Conservation (phyloP, 2,113 vertebrate species). For the Nematolebias whitei region DNA sequence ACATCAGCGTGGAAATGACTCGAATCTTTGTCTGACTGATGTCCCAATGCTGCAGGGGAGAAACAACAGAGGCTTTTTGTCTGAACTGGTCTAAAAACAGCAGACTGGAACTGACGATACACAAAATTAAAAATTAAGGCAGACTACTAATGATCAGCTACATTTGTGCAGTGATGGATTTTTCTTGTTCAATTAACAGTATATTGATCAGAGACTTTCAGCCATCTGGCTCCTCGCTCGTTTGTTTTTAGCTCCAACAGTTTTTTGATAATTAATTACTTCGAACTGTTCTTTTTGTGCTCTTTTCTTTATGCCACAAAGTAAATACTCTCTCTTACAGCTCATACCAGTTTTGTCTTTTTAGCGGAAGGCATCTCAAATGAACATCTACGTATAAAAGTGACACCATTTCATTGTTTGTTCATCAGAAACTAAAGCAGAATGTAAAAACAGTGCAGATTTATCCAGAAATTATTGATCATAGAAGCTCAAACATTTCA, state of each 20-base stretch:
- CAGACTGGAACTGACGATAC: too few relatives aligned
- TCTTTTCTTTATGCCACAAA: too few relatives aligned
- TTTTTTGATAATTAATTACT: background rate
- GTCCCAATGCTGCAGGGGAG: conserved; percentile 86
- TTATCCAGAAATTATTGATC: too few relatives aligned
- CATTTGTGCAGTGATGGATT: too few relatives aligned
- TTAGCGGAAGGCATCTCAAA: background rate
- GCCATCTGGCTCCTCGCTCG: background rate
- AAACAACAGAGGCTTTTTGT: background rate
- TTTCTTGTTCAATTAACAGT: too few relatives aligned
- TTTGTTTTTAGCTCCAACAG: background rate
- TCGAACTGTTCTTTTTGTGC: background rate
- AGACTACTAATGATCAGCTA: too few relatives aligned
- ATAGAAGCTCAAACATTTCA: too few relatives aligned
- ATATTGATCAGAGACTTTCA: background rate
- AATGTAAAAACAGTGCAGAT: too few relatives aligned
- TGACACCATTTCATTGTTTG: background rate
- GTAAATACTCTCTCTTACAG: too few relatives aligned
- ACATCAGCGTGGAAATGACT: conserved; percentile 94
- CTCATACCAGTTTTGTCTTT: background rate
- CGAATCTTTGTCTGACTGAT: conserved; percentile 96
- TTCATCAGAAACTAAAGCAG: too few relatives aligned
- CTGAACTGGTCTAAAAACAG: too few relatives aligned
- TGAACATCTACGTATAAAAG: background rate
- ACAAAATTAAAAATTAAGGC: too few relatives aligned